Evolutionary conservation across 2,113 vertebrate genomes (phyloP).

Genomic region (Phoenicopterus ruber): DNA sequence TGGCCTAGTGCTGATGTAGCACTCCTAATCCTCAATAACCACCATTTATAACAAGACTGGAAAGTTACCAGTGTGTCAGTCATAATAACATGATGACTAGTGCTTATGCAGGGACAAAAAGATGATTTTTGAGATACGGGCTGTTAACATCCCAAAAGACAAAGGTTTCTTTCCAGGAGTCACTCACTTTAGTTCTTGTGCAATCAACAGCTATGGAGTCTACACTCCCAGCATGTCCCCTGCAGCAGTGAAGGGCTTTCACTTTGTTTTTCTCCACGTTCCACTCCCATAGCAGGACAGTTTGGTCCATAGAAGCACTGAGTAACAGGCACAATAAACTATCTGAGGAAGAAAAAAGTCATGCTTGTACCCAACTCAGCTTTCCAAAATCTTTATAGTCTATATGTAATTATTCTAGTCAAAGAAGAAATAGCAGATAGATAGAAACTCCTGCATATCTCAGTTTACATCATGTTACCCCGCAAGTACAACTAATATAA

Average conservation of each 20-base stretch:
- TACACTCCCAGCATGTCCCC: conserved; percentile 91
- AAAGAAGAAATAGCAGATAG: not conserved
- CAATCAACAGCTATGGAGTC: conserved; percentile 86
- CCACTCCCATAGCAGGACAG: conserved; percentile 94
- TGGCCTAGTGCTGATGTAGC: not conserved
- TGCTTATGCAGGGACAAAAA: not conserved
- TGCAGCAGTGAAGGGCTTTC: conserved; percentile 90
- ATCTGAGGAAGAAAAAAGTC: conserved; percentile 70
- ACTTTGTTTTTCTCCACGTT: conserved; percentile 88
- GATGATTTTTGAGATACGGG: not conserved
- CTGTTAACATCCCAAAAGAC: not conserved
- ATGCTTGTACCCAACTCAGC: not conserved
- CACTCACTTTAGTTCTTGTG: conserved; percentile 84
- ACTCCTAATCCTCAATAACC: not conserved
- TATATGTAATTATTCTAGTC: not conserved
- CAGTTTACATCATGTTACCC: not conserved
- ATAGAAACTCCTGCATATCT: rapidly evolving
- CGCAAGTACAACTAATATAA: not conserved
- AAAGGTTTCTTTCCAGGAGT: not conserved
- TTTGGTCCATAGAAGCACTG: conserved; percentile 95
- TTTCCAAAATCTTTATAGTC: not conserved
- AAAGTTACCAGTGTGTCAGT: not conserved
- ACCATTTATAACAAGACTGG: not conserved
- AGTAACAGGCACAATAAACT: conserved; percentile 86
- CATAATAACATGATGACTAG: not conserved